Conservation (phyloP, 2,888 invertebrate genomes). For the Julus scandinavius region DNA sequence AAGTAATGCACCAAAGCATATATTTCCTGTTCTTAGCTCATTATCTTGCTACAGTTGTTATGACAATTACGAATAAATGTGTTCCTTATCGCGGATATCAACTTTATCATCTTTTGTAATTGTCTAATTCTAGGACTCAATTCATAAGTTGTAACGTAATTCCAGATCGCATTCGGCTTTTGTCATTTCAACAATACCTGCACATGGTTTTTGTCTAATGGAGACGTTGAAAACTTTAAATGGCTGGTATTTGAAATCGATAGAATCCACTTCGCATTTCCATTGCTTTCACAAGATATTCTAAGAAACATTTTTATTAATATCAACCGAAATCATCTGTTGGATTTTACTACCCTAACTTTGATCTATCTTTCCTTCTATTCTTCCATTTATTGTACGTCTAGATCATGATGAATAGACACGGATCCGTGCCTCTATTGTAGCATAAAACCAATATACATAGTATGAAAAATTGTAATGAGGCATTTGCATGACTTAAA, state of each 20-base stretch:
- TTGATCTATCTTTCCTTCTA: not conserved
- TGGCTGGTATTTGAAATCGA: not conserved
- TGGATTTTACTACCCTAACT: not conserved
- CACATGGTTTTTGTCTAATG: too few species aligned
- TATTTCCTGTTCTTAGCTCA: too few species aligned
- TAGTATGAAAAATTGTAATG: not conserved
- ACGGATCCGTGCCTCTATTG: not conserved
- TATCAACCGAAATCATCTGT: not conserved
- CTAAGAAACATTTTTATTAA: not conserved
- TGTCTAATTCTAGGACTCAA: too few species aligned
- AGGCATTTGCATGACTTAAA: not conserved
- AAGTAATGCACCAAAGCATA: too few species aligned
- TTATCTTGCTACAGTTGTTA: too few species aligned
- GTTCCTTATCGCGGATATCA: too few species aligned
- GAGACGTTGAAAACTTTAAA: too few species aligned
- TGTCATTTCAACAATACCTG: not conserved
- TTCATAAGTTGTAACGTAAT: not conserved
- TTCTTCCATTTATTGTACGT: not conserved
- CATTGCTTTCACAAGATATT: not conserved
- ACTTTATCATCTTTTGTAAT: too few species aligned
- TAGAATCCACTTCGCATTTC: not conserved
- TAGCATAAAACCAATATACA: not conserved
- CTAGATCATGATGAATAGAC: not conserved
- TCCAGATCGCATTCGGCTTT: not conserved
- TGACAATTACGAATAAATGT: too few species aligned